Base-by-base conservation (phyloP, 2,113 vertebrate genomes). In the Vulpes lagopus region DNA sequence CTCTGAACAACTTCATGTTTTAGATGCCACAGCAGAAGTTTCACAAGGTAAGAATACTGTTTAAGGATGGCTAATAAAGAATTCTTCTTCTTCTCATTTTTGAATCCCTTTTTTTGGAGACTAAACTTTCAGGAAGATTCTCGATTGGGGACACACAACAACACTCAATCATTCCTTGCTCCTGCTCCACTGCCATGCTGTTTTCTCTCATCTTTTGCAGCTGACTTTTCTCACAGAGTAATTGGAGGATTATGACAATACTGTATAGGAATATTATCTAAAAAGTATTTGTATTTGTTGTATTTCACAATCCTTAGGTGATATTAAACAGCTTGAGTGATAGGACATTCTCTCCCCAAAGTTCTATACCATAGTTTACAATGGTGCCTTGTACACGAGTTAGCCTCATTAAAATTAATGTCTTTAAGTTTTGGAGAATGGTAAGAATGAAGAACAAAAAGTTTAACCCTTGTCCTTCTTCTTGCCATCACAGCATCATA, bases 251-350 rank as follows among this genome's bases (percentile, higher is more conserved):
- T 94, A 25, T 74, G 64, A 49, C 51, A 32, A 69, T 38, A 69
- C 15, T 80, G 3, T 16, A 71, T 53, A 51, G 35, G 55, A 62
- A 35, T 11, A 64, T n/a, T 78, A 73, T 57, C 49, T 15, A 4
- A n/a, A 91, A 92, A 76, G 25, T 43, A 62, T 86, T 83, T 74
- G 0, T 79, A n/a, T 96, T 91, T 95, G 73, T 69, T 89, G 11
- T 53, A 25, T 67, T 62, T 91, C 53, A 69, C 30, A 74, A 32
- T 74, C n/a, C 30, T 65, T 89, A 59, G 62, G 49, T 80, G 17
- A 17, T 59, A 53, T 69, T 74, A 88, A 60, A 22, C 2, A 55
- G 65, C 12, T 80, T 35, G 20, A 32, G n/a, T 35, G 78, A 76
- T 43, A 22, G 35, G 12, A 60, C 89, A 2, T 25, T 20, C 49